Conservation (phyloP, 2,888 invertebrate genomes). For the Lithophane socia region DNA sequence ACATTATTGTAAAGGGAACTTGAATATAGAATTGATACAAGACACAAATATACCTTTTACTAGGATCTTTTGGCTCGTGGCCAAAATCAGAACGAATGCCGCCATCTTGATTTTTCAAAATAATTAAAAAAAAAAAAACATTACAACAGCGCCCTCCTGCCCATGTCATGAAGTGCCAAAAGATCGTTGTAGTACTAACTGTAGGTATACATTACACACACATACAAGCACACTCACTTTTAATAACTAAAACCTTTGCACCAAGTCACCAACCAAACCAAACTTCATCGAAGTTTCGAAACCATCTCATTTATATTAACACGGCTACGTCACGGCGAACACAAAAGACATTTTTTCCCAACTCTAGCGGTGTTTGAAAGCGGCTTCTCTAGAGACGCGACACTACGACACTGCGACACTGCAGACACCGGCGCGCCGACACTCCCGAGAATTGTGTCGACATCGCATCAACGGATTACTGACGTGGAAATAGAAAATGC, state of each 20-base stretch:
- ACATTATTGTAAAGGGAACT: background rate
- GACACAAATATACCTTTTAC: too few relatives aligned
- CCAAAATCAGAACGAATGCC: background rate
- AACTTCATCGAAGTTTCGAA: constrained; percentile 4
- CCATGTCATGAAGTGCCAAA: background rate
- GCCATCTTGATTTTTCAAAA: background rate
- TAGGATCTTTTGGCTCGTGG: background rate
- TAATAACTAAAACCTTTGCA: constrained; percentile 14
- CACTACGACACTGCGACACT: constrained; percentile 42
- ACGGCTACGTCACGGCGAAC: constrained; percentile 7
- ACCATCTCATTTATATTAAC: constrained; percentile 46
- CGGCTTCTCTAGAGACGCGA: constrained; percentile 37
- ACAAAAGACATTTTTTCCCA: constrained; percentile 35
- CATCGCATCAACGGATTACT: constrained; percentile 50
- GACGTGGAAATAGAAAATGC: constrained; percentile 58
- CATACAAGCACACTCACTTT: background rate
- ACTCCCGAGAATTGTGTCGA: constrained; percentile 51
- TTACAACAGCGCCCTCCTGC: background rate
- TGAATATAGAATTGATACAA: background rate
- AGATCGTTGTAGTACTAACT: too few relatives aligned
- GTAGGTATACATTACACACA: too few relatives aligned
- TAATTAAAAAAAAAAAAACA: background rate
- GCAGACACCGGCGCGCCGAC: constrained; percentile 37
- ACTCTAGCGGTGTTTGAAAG: constrained; percentile 45
- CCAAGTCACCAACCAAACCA: background rate